Conservation (phyloP, 2,797 vertebrate species). For the Pangasius mekongensis region DNA sequence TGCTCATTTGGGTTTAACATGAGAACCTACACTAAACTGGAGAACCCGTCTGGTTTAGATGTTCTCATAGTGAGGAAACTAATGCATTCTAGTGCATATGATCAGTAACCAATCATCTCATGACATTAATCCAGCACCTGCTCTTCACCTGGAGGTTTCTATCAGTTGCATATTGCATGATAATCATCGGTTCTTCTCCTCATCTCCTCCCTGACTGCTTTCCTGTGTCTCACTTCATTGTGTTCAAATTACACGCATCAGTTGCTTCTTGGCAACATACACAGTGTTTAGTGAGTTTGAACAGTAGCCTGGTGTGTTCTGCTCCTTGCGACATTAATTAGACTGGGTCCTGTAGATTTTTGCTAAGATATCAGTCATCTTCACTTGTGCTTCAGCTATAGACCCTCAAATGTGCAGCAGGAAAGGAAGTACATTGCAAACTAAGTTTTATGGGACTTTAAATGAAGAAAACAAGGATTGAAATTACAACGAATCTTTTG, state of each 20-base stretch:
- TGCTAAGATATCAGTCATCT: slow-evolving; percentile 70
- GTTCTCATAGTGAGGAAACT: background rate
- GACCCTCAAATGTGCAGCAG: slow-evolving; percentile 66
- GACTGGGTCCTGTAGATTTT: slow-evolving; percentile 65
- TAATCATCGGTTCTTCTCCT: background rate
- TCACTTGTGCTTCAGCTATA: slow-evolving; percentile 73
- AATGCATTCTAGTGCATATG: background rate
- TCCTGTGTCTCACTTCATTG: background rate
- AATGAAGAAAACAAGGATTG: slow-evolving; percentile 72
- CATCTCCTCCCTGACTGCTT: background rate
- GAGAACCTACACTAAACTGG: background rate
- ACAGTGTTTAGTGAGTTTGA: background rate
- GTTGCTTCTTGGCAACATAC: background rate
- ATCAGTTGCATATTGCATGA: background rate
- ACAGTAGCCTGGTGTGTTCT: background rate
- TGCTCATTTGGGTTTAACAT: background rate
- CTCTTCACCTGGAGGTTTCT: background rate
- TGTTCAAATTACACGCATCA: background rate
- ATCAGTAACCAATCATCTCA: background rate
- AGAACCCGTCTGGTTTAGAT: background rate
- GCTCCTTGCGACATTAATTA: background rate
- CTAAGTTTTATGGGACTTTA: slow-evolving; percentile 71
- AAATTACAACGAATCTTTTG: slow-evolving; percentile 66
- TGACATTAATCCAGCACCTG: background rate
- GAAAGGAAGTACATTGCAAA: slow-evolving; percentile 77